These are phyloP conservation scores for Pemphigus obesinymphae DNA, from an alignment of 1,140 invertebrate species.

Conservation along the genomic window DNA sequence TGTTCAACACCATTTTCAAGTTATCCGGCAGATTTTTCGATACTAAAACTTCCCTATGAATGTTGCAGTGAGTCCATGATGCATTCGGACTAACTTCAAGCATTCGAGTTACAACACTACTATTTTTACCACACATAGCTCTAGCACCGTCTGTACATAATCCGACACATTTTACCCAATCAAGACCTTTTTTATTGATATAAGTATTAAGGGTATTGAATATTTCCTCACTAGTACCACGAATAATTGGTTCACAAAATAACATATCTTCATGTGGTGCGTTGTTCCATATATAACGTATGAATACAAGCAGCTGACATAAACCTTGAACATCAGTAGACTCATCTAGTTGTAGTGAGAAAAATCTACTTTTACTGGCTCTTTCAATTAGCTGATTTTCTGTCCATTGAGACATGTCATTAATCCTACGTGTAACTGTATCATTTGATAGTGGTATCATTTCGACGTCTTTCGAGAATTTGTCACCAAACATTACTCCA, in stretches of 20 bases:
- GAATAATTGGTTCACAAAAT: too few species aligned
- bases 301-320: constrained; percentile 37
- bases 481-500: not conserved
- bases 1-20: not conserved
- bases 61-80: not conserved
- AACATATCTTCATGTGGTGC: too few species aligned
- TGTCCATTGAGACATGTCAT: not conserved
- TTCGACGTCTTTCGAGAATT: not conserved
- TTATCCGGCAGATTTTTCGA: not conserved
- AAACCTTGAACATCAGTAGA: constrained; percentile 2
- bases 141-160: not conserved
- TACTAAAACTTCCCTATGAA: not conserved
- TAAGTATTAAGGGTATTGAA: too few species aligned
- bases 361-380: not conserved
- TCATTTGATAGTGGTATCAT: not conserved
- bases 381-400: not conserved
- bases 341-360: not conserved
- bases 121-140: not conserved
- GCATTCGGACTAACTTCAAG: not conserved
- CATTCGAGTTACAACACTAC: not conserved
- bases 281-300: not conserved
- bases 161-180: not conserved
- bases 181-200: not conserved
- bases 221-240: too few species aligned
- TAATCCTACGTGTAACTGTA: too few species aligned